Base-by-base conservation (phyloP, 2,888 invertebrate genomes). In the Capitulum mitella region DNA sequence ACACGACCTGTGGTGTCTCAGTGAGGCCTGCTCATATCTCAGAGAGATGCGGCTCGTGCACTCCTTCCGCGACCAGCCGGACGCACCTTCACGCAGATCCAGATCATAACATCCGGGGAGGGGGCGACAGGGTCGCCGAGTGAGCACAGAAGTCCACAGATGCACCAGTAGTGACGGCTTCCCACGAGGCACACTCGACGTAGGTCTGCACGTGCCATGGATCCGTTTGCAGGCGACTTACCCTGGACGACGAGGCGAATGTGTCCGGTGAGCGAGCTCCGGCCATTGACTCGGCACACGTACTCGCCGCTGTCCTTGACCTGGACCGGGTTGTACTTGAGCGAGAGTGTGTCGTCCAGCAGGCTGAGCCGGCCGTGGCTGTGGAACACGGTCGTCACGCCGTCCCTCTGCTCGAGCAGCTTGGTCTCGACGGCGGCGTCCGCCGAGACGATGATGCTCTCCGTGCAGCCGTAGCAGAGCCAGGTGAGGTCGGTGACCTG, bases 291-390 rank as follows among this genome's bases (percentile, higher is more conserved):
- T 26, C 22, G 19, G 40, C 70, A 70, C 26, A 40, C 37, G 70
- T 70, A 70, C 70, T 70, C 70, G 22, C 70, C 70, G 37, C 70
- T 70, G 40, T 70, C 70, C 70, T 70, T n/a, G 22, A 70, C 70
- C 26, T 70, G 26, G 19, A 70, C 70, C 37, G 70, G 70, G 34
- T 70, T 40, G 70, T 70, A 70, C 40, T 40, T 19, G 5, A 70
- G 70, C 70, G 70, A 70, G 40, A 40, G 29, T 40, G 70, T 16
- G 40, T 70, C 70, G 37, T 22, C 37, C 70, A 70, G 70, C 37
- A 70, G 70, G 37, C 70, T 19, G 40, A 70, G 16, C 26, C 70
- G 70, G 70, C 70, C 70, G 40, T 40, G 70, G 10, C 40, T 70
- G 37, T 70, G 70, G 37, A 70, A 40, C 37, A 70, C 70, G 70